Evolutionary conservation across 1,140 invertebrate genomes (phyloP), one percentile per base, ranked within the genome.

Genomic region (Cherax quadricarinatus): DNA sequence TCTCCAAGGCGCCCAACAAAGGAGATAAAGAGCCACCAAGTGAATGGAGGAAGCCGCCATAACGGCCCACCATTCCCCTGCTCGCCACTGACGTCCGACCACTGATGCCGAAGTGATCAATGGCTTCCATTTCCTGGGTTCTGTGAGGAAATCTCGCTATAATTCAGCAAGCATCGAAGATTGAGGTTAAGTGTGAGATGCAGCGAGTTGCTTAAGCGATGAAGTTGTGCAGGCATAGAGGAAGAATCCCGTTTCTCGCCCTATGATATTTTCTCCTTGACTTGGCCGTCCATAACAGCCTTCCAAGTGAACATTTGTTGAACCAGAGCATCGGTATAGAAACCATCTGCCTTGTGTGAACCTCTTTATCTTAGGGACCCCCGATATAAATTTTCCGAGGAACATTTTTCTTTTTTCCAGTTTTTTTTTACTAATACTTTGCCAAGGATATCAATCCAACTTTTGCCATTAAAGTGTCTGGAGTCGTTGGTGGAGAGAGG

Each of bases 381-480:
- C 14, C 18, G 18, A 66, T 16, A 66, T 66, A 66, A 66, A 66
- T 16, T 66, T 66, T 16, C 4, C n/a, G 21, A 30, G 18, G 70
- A 30, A 75, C 5, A 30, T 75, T 75, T 30, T 5, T 30, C n/a
- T 75, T 75, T 21, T 75, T 75, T 30, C 70, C 1, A 0, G 3
- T 75, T 66, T 66, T 66, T 66, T 16, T 66, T 66, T 66, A 16
- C 62, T 57, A 9, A 9, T 16, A n/a, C 21, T 70, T 41, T 41
- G 30, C 6, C 66, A 18, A 70, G 66, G 66, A 18, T 70, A 75
- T 75, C 70, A 75, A 75, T 75, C 70, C n/a, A 75, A 75, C 70
- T 75, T 75, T 75, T 30, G 70, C 24, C 70, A 75, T 75, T 75
- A 75, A 75, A 75, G 70, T 75, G 70, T 75, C 70, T 24, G 18